Base-by-base conservation (phyloP, 2,888 invertebrate species). In the Drosophila mettleri region DNA sequence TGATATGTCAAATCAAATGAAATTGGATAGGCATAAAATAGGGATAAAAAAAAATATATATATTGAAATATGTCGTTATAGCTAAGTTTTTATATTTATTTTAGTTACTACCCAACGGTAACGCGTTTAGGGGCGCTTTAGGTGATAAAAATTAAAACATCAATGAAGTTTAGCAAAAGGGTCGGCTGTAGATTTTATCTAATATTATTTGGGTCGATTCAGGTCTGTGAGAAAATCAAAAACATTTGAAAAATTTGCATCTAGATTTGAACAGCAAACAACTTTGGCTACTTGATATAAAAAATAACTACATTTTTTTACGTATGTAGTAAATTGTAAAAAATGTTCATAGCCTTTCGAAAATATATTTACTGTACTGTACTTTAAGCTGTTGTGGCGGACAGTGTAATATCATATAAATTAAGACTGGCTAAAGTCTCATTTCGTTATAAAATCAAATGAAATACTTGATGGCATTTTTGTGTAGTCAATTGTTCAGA, bases 11-110 rank as follows among this genome's bases (percentile, higher is more conserved):
- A 74, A 68, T 69, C 69, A 77, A 75, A 84, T 75, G 18, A 78
- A 80, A 81, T 74, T 79, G 83, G 83, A 77, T 72, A 79, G 79
- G 81, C 80, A 81, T 79, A 82, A 79, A 83, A 79, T 64, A 74
- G 68, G 69, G 54, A 52, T 66, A 65, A 53, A 69, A 55, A 55
- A 81, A 78, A 70, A 43, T 43, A 69, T 41, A 68, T 55, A 86
- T 81, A 82, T 78, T 88, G 72, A 88, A 83, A 85, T 75, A 78
- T 82, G 71, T 83, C 70, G 74, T 80, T 76, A 78, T 70, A 84
- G 75, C 73, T 64, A n/a, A n/a, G 76, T 62, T 69, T 43, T 54
- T 54, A 58, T 54, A 49, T 16, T 39, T 65, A 22, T 16, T 24
- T 48, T 64, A 34, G 14, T 16, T 51, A 55, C 36, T 39, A 20